Evolutionary conservation across 2,888 invertebrate species (phyloP).

Genomic region (Holacanthella duospinosa): DNA sequence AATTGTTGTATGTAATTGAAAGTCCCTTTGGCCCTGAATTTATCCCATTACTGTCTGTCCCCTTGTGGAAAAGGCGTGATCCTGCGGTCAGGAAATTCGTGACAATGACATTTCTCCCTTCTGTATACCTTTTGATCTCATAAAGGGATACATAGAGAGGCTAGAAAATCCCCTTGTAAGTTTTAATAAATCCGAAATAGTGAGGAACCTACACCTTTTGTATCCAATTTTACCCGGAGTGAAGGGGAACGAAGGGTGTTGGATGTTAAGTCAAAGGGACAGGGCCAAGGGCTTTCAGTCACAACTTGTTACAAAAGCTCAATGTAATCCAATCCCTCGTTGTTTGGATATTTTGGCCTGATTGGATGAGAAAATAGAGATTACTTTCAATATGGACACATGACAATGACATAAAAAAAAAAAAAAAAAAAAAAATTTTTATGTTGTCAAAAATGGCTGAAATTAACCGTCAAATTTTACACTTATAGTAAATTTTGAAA

Average conservation of each 20-base stretch:
- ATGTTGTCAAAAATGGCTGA: not conserved
- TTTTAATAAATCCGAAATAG: slow-evolving; percentile 3
- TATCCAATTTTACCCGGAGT: not conserved
- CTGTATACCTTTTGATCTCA: slow-evolving; percentile 1
- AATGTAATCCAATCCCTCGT: not conserved
- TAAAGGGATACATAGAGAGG: no score
- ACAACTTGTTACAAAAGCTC: not conserved
- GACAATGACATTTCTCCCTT: not conserved
- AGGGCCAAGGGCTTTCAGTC: not conserved
- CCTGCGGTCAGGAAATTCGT: not conserved
- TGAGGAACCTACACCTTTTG: not conserved
- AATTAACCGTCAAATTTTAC: no score
- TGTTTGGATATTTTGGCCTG: slow-evolving; percentile 4
- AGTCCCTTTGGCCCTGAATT: not conserved
- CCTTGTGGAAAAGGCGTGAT: not conserved
- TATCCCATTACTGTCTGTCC: not conserved
- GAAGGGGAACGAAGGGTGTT: not conserved
- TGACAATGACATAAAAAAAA: not conserved
- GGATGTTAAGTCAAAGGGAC: not conserved
- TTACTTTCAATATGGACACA: not conserved
- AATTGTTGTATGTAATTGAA: not conserved
- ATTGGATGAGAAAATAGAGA: slow-evolving; percentile 2
- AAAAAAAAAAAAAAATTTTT: no score
- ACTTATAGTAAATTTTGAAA: no score
- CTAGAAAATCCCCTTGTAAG: slow-evolving; percentile 4